These are phyloP conservation scores for Netelia fuscicornis DNA, from an alignment of 2,888 invertebrate genomes.

Conservation along the genomic window DNA sequence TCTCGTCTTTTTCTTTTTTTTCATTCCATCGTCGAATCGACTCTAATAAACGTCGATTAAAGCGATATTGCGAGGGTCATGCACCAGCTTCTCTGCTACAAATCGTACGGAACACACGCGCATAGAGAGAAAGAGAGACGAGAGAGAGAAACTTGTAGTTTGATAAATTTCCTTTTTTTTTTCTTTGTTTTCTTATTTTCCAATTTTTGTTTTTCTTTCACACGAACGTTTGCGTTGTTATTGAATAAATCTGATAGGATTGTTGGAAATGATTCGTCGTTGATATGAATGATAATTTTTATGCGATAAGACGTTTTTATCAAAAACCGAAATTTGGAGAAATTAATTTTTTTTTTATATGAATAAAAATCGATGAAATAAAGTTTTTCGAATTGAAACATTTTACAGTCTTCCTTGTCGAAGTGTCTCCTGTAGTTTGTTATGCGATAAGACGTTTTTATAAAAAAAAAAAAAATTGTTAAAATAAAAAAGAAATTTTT, in stretches of 20 bases:
- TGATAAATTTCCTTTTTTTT: slow-evolving; percentile 3
- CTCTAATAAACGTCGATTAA: slow-evolving; percentile 60
- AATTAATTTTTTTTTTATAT: no score
- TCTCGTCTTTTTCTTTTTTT: no score
- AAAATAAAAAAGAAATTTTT: no score
- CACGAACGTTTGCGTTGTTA: no score
- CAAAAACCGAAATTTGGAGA: no score
- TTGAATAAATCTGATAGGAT: no score
- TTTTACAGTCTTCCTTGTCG: background rate
- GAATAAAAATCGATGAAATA: background rate
- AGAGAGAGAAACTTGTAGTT: background rate
- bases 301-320: no score
- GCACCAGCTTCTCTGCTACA: slow-evolving; percentile 29
- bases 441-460: no score
- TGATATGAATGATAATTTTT: no score
- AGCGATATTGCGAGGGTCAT: slow-evolving; percentile 57
- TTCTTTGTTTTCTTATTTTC: background rate
- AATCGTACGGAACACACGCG: slow-evolving; percentile 9
- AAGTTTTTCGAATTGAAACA: slow-evolving; percentile 55
- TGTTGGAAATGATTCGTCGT: no score
- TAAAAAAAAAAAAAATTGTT: no score
- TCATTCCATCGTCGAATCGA: slow-evolving; percentile 35
- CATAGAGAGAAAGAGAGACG: background rate
- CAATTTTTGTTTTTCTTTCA: background rate
- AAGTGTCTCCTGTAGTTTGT: no score